Evolutionary conservation across 2,113 vertebrate species (phyloP).

Genomic region (Rhodinocichla rosea): DNA sequence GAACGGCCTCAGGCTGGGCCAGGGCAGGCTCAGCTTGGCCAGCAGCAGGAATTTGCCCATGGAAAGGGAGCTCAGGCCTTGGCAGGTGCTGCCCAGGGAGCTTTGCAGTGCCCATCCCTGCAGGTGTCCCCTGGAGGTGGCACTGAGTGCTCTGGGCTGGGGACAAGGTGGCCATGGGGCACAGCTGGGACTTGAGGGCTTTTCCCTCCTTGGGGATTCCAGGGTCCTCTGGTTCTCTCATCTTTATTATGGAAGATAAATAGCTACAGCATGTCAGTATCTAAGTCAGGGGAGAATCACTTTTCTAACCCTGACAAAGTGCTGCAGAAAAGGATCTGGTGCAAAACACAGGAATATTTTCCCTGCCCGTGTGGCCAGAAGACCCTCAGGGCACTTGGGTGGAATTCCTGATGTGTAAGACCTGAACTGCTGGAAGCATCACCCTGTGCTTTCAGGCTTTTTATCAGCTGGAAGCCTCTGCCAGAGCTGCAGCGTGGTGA

Average conservation of each 20-base stretch:
- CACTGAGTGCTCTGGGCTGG: not conserved
- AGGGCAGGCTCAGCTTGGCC: not conserved
- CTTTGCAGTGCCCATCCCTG: not conserved
- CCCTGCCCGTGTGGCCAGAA: not conserved
- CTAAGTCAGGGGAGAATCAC: not conserved
- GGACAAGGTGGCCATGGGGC: not conserved
- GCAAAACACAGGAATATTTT: not conserved
- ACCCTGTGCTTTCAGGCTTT: not conserved
- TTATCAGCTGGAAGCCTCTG: not conserved
- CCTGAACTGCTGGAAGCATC: not conserved
- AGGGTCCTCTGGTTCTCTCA: not conserved
- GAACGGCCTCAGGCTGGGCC: not conserved
- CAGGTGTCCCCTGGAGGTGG: not conserved
- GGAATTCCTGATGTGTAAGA: not conserved
- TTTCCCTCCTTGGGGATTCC: accelerated
- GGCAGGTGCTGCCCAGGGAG: not conserved
- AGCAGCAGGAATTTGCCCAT: not conserved
- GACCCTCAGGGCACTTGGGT: not conserved
- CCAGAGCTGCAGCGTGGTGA: not conserved
- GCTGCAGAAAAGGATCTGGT: not conserved
- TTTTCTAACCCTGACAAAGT: not conserved
- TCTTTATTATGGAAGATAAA: not conserved
- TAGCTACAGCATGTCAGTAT: not conserved
- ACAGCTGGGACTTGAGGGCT: accelerated
- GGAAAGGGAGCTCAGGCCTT: not conserved